These are phyloP conservation scores for Argyra leucocephala DNA, from an alignment of 2,888 invertebrate species.

Conservation along the genomic window DNA sequence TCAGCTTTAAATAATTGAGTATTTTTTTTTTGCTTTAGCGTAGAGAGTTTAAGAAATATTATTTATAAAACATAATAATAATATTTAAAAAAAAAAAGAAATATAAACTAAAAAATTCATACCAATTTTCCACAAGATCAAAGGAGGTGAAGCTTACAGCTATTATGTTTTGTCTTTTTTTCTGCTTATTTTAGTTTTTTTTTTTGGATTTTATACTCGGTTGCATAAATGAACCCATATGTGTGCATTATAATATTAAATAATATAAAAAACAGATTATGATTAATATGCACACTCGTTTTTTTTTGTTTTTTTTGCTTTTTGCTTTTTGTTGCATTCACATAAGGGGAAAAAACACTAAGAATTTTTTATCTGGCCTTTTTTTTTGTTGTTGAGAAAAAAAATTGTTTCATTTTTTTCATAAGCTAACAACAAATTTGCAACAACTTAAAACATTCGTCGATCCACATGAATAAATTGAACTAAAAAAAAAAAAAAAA, in stretches of 20 bases:
- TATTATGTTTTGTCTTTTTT: background rate
- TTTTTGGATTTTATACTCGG: background rate
- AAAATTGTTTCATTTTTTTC: background rate
- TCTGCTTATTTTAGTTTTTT: background rate
- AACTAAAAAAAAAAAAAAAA: background rate
- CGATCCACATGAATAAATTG: background rate
- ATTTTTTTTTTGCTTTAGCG: background rate
- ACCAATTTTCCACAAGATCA: background rate
- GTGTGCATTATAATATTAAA: constrained; percentile 3
- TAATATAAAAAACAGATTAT: background rate
- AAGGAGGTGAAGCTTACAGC: background rate
- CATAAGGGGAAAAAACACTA: background rate
- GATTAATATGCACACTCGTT: background rate
- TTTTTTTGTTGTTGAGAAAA: background rate
- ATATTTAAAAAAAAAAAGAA: background rate
- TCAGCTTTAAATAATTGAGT: background rate
- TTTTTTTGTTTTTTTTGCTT: background rate
- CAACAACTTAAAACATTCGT: background rate
- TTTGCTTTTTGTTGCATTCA: no score
- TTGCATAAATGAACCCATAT: background rate
- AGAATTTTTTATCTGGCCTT: background rate
- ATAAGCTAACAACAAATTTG: background rate
- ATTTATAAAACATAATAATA: background rate
- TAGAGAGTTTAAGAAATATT: no score
- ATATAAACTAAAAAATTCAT: background rate